phyloP scores from a whole-genome alignment of 2,888 invertebrate species.

The Anaspis maculata region DNA sequence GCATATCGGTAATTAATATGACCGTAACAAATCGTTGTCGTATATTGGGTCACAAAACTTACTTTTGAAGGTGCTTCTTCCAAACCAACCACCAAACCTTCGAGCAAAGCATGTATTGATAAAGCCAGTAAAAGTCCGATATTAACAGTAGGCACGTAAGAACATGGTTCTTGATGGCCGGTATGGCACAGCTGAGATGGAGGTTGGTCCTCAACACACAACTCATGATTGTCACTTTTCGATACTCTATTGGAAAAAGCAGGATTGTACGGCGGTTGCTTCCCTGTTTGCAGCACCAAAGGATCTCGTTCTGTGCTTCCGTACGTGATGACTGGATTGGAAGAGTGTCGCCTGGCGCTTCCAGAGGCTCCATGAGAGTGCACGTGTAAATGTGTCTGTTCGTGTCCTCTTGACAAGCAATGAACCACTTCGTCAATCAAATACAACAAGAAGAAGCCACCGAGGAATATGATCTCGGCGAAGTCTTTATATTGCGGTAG shows the following conservation, averaged over 20 bases:
- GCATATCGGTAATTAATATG: too few relatives aligned
- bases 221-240: constrained; percentile 16
- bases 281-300: constrained; percentile 2
- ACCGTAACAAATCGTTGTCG: too few relatives aligned
- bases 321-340: constrained; percentile 6
- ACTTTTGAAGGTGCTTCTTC: constrained; percentile 57
- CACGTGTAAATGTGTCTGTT: constrained; percentile 19
- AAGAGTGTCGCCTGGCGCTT: constrained; percentile 1
- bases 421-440: constrained; percentile 66
- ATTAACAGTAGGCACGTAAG: constrained; percentile 52
- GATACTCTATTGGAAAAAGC: constrained; percentile 19
- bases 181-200: constrained; percentile 53
- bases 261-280: constrained; percentile 25
- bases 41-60: too few relatives aligned
- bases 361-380: neutral
- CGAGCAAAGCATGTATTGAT: constrained; percentile 68
- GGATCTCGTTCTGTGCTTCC: constrained; percentile 16
- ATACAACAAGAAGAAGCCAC: constrained; percentile 65
- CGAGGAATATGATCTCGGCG: constrained; percentile 57
- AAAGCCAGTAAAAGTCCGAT: constrained; percentile 64
- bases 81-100: constrained; percentile 75
- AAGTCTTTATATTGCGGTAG: constrained; percentile 40
- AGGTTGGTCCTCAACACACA: constrained; percentile 18
- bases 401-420: constrained; percentile 49
- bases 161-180: constrained; percentile 58